Base-by-base conservation (phyloP, 2,888 invertebrate species). In the Melieria crassipennis region DNA sequence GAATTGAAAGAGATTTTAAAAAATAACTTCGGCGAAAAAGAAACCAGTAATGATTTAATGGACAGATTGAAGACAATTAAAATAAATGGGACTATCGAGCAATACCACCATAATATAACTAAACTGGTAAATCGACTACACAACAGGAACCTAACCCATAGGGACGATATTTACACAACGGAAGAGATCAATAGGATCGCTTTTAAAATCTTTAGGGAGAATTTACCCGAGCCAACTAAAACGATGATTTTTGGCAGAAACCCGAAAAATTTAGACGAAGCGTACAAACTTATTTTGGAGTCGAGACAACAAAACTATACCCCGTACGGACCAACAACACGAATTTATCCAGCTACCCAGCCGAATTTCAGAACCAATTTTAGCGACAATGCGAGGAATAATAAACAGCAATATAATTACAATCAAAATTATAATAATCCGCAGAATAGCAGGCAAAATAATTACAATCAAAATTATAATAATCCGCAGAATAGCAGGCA, bases 11-110 rank as follows among this genome's bases (percentile, higher is more conserved):
- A 64, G 0, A 48, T 63, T n/a, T 16, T 69, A 13, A 7, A 30
- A 9, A 55, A 56, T 9, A 61, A 62, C 11, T 69, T 69, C 30
- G 69, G 69, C 13, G 69, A 69, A 63, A 69, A 42, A 45, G 42
- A 57, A 42, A 64, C 63, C 4, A 63, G 56, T n/a, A 63, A 11
- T 4, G 64, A 69, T n/a, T 42, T 69, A 46, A 63, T 69, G 63
- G 48, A 69, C 48, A 63, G 30, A 42, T 42, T 69, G 5, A 69
- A 63, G 57, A 69, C 56, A 10, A 48, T 16, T 30, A 67, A 42
- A 56, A 7, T 67, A 48, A 61, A 42, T 52, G 60, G 60, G n/a
- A 69, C 69, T 3, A 64, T 70, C 3, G 69, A 64, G 58, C 63
- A 64, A 0, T 70, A 70, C 30, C 43, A 58, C 55, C 43, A 50